Percentiles rank a stretch among this genome's conserved stretches.
These are phyloP conservation scores for Chamaea fasciata DNA, from an alignment of 2,113 vertebrate species.

Conservation along the genomic window DNA sequence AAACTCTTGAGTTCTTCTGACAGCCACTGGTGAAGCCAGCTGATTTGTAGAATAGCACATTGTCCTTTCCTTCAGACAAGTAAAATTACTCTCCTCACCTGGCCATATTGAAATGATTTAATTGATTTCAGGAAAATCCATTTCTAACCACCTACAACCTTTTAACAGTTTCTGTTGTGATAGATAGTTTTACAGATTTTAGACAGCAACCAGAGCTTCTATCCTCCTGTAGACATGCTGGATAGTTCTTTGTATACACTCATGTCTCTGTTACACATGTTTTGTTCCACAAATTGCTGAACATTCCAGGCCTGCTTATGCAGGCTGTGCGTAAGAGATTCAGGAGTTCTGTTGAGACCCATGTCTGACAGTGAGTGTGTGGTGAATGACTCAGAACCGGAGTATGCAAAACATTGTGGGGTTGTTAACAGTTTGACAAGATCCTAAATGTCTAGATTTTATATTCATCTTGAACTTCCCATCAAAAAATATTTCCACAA, in stretches of 20 bases:
- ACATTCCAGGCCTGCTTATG: background rate
- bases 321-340: background rate
- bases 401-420: background rate
- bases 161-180: background rate
- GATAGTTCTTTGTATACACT: background rate
- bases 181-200: background rate
- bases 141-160: background rate
- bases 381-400: background rate
- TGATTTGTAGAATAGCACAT: background rate
- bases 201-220: background rate
- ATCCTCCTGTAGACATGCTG: background rate
- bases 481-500: background rate
- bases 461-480: background rate
- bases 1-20: slow-evolving; percentile 13
- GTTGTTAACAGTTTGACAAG: background rate
- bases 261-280: background rate
- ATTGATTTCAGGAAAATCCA: background rate
- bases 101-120: background rate
- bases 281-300: background rate
- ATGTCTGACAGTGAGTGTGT: background rate
- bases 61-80: background rate
- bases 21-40: slow-evolving; percentile 13
- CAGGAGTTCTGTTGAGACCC: background rate
- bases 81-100: background rate
- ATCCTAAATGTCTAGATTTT: background rate